Conservation (phyloP, 2,113 vertebrate genomes). For the Tamias sibiricus region DNA sequence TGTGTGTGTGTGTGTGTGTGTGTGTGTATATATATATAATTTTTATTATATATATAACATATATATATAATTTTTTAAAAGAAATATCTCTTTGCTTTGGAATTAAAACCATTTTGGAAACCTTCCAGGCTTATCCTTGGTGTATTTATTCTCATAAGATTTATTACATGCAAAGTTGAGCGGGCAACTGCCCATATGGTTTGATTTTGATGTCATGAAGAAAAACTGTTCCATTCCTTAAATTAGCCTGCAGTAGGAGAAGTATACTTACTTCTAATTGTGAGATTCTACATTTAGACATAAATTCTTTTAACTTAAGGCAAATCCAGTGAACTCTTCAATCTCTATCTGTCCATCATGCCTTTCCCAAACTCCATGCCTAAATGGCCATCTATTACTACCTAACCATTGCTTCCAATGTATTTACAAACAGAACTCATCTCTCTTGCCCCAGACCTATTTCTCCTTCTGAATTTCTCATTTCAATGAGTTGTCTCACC, state of each 20-base stretch:
- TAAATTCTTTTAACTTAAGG: neutral
- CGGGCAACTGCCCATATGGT: constrained; percentile 48
- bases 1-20: too few relatives aligned
- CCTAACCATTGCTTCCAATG: neutral
- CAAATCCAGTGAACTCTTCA: neutral
- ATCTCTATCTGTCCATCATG: neutral
- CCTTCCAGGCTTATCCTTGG: constrained; percentile 14
- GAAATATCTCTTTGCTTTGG: constrained; percentile 44
- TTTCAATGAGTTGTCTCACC: neutral
- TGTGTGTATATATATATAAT: neutral
- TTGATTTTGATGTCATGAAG: constrained; percentile 15
- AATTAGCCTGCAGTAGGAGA: neutral
- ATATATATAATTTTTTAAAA: neutral
- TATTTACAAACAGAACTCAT: neutral
- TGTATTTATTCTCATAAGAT: constrained; percentile 9
- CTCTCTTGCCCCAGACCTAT: neutral
- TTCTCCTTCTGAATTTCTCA: constrained; percentile 12
- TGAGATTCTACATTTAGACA: constrained; percentile 39
- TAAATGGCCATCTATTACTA: neutral
- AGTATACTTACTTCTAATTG: constrained; percentile 13
- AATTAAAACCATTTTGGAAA: constrained; percentile 43
- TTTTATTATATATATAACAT: too few relatives aligned
- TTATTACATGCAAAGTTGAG: constrained; percentile 41
- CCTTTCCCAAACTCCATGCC: neutral
- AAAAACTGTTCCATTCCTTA: constrained; percentile 34